Conservation (phyloP, 2,888 invertebrate genomes). For the Panorpa germanica region DNA sequence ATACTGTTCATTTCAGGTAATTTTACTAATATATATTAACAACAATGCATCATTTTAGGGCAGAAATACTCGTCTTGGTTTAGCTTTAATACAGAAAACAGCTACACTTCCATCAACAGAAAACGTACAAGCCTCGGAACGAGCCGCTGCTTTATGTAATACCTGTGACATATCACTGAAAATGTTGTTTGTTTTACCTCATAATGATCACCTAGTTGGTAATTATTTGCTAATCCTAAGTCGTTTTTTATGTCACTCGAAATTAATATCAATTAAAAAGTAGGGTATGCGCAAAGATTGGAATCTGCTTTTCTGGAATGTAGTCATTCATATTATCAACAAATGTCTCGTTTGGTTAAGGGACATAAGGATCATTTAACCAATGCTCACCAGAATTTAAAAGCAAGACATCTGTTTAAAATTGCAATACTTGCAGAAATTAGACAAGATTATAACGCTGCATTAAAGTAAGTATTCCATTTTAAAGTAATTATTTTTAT, state of each 20-base stretch:
- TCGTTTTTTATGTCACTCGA: slow-evolving; percentile 3
- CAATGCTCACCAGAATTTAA: slow-evolving; percentile 75
- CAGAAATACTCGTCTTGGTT: slow-evolving; percentile 48
- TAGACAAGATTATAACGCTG: slow-evolving; percentile 71
- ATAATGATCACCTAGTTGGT: slow-evolving; percentile 67
- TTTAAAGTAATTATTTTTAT: slow-evolving; percentile 8
- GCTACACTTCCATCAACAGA: slow-evolving; percentile 61
- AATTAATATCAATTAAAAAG: slow-evolving; percentile 7
- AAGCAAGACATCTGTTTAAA: slow-evolving; percentile 93
- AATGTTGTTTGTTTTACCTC: slow-evolving; percentile 79
- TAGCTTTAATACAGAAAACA: slow-evolving; percentile 80
- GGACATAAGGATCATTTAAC: slow-evolving; percentile 80
- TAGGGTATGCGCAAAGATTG: slow-evolving; percentile 47
- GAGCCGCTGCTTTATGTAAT: slow-evolving; percentile 76
- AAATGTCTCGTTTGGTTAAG: slow-evolving; percentile 71
- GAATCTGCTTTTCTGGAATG: slow-evolving; percentile 90
- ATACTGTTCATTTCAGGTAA: slow-evolving; percentile 2
- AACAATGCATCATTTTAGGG: slow-evolving; percentile 14
- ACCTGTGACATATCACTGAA: slow-evolving; percentile 86
- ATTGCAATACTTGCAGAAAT: slow-evolving; percentile 89
- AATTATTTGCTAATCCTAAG: slow-evolving; percentile 7
- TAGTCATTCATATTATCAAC: slow-evolving; percentile 81
- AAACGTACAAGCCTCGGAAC: slow-evolving; percentile 71
- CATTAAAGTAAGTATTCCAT: slow-evolving; percentile 42
- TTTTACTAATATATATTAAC: slow-evolving; percentile 2